Evolutionary conservation across 2,888 invertebrate genomes (phyloP).

Genomic region (Trimorus sp.): DNA sequence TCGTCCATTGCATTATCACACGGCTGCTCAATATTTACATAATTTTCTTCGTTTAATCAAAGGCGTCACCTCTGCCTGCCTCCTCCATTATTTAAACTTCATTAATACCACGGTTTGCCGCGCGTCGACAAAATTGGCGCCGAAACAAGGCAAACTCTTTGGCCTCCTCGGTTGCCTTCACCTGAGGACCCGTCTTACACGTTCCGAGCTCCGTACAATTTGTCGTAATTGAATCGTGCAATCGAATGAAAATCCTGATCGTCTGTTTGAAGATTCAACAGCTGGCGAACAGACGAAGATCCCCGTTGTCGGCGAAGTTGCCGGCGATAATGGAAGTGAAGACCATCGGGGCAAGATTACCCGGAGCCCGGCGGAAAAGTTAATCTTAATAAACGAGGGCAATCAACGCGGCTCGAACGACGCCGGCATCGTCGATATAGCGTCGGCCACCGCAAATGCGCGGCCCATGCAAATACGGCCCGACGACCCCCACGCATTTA

Average conservation of each 20-base stretch:
- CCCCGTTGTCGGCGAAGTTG: conserved; percentile 40
- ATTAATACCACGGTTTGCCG: too few relatives aligned
- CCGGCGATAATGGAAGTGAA: conserved; percentile 61
- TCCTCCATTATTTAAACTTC: background rate
- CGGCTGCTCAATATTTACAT: too few relatives aligned
- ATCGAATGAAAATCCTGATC: conserved; percentile 43
- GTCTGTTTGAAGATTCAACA: conserved; percentile 59
- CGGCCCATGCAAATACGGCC: conserved; percentile 79
- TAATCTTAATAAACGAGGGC: conserved; percentile 82
- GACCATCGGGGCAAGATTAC: conserved; percentile 73
- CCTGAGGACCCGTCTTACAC: conserved; percentile 39
- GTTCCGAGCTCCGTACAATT: conserved; percentile 36
- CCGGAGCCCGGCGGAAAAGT: conserved; percentile 76
- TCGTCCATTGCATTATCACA: too few relatives aligned
- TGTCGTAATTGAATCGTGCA: conserved; percentile 52
- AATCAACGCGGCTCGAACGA: conserved; percentile 75
- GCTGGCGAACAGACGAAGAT: conserved; percentile 52
- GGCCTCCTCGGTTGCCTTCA: conserved; percentile 2
- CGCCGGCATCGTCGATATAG: conserved; percentile 58
- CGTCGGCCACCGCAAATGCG: conserved; percentile 77
- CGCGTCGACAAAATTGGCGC: conserved; percentile 5
- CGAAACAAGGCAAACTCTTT: conserved; percentile 20
- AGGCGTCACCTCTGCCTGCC: too few relatives aligned
- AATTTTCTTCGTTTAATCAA: too few relatives aligned
- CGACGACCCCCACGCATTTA: conserved; percentile 77